phyloP scores from a whole-genome alignment of 1,140 invertebrate genomes.

The Leptestheria dahalacensis region DNA sequence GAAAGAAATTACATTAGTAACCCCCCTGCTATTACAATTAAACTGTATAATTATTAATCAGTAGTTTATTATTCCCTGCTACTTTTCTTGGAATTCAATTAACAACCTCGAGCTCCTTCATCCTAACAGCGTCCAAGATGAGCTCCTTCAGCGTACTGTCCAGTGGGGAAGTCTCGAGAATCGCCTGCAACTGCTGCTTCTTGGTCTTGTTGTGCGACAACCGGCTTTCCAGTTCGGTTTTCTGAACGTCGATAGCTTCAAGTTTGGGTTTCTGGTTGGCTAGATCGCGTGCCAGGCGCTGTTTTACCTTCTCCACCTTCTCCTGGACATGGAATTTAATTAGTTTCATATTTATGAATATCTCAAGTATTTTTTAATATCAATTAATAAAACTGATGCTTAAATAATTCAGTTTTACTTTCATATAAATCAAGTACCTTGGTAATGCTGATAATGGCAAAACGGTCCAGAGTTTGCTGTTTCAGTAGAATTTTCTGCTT shows the following conservation, averaged over 20 bases:
- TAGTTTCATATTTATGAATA: no score
- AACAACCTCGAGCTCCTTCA: slow-evolving; percentile 10
- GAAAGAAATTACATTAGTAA: no score
- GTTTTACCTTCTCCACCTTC: neutral
- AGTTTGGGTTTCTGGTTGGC: neutral
- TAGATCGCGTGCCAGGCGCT: neutral
- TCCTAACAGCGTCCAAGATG: slow-evolving; percentile 1
- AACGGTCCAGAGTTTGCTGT: neutral
- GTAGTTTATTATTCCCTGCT: no score
- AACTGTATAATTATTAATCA: no score
- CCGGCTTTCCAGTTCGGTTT: neutral
- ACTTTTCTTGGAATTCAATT: neutral
- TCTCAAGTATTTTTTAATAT: no score
- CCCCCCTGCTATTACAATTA: no score
- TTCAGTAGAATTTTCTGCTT: neutral
- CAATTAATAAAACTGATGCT: no score
- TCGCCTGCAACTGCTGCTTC: neutral
- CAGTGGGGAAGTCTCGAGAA: neutral
- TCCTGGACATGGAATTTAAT: no score
- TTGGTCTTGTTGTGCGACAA: neutral
- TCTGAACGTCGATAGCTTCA: neutral
- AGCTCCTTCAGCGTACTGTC: neutral
- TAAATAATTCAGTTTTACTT: no score
- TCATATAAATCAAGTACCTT: no score
- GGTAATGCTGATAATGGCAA: slow-evolving; percentile 1